These are phyloP conservation scores for Philotrypesis tridentata DNA, from an alignment of 1,140 invertebrate genomes.

Conservation along the genomic window DNA sequence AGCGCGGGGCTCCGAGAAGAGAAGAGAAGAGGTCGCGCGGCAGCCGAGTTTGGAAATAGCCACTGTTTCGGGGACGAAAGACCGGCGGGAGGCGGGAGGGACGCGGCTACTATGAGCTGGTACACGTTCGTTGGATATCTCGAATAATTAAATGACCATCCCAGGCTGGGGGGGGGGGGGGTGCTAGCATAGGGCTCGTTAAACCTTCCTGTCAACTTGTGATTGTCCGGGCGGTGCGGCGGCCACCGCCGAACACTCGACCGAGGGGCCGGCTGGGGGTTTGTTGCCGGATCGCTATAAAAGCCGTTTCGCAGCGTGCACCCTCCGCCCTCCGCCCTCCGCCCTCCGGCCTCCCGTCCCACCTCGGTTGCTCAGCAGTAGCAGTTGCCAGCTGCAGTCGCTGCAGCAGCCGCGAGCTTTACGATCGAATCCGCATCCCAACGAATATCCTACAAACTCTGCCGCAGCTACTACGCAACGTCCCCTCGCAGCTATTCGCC, in stretches of 20 bases:
- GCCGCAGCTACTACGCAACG: not conserved
- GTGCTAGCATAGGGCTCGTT: constrained; percentile 71
- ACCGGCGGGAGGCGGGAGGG: constrained; percentile 26
- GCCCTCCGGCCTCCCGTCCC: constrained; percentile 5
- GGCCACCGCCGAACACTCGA: constrained; percentile 56
- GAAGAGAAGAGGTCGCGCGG: constrained; percentile 12
- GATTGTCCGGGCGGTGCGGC: constrained; percentile 65
- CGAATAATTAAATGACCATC: constrained; percentile 75
- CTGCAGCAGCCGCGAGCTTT: constrained; percentile 58
- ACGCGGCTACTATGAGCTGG: constrained; percentile 43
- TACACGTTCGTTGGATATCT: constrained; percentile 64
- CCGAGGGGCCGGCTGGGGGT: constrained; percentile 50
- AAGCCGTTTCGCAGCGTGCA: constrained; percentile 60
- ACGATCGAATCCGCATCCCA: constrained; percentile 66
- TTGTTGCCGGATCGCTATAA: constrained; percentile 68
- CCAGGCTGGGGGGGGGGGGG: constrained; percentile 60
- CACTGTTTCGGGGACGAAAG: constrained; percentile 52
- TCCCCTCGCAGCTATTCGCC: no score
- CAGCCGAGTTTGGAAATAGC: not conserved
- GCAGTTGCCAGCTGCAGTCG: constrained; percentile 22
- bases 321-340: constrained; percentile 41
- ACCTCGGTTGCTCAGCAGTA: not conserved
- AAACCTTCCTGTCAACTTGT: constrained; percentile 73
- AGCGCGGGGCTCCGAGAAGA: constrained; percentile 21
- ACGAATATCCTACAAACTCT: constrained; percentile 17